Percentiles rank a stretch among this genome's conserved stretches.
phyloP scores from a whole-genome alignment of 2,113 vertebrate species.

The Microtus richardsoni region DNA sequence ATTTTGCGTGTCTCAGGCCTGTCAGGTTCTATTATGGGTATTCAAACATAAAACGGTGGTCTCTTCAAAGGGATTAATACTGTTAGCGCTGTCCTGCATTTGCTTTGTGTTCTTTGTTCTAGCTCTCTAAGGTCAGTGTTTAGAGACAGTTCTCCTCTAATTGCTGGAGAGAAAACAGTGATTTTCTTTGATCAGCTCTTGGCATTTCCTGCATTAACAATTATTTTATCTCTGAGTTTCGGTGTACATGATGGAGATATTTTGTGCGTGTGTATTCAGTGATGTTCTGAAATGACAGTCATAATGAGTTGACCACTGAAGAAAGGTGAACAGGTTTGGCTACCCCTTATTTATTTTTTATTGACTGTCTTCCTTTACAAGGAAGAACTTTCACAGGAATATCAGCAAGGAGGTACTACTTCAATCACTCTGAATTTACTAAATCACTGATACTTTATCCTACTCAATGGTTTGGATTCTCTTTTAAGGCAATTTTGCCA shows the following conservation, averaged over 20 bases:
- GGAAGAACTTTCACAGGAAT: not conserved
- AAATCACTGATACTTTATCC: constrained; percentile 1
- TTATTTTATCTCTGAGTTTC: not conserved
- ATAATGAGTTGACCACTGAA: not conserved
- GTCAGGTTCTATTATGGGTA: not conserved
- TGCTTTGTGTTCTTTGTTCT: not conserved
- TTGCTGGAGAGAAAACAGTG: not conserved
- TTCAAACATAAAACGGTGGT: not conserved
- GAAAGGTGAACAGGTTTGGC: not conserved
- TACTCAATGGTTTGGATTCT: not conserved
- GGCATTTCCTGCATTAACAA: not conserved
- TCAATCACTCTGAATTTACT: constrained; percentile 5
- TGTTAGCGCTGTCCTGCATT: not conserved
- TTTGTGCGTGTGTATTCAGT: not conserved
- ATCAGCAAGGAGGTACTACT: not conserved
- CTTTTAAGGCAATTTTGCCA: constrained; percentile 39
- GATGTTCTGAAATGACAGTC: not conserved
- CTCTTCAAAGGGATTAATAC: not conserved
- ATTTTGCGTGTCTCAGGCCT: not conserved
- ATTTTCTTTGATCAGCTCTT: not conserved
- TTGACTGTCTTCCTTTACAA: not conserved
- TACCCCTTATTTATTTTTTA: not conserved
- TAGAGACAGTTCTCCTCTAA: not conserved
- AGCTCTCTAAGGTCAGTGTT: not conserved
- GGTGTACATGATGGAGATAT: not conserved